Conservation (phyloP, 2,113 vertebrate genomes). For the Mohoua ochrocephala region DNA sequence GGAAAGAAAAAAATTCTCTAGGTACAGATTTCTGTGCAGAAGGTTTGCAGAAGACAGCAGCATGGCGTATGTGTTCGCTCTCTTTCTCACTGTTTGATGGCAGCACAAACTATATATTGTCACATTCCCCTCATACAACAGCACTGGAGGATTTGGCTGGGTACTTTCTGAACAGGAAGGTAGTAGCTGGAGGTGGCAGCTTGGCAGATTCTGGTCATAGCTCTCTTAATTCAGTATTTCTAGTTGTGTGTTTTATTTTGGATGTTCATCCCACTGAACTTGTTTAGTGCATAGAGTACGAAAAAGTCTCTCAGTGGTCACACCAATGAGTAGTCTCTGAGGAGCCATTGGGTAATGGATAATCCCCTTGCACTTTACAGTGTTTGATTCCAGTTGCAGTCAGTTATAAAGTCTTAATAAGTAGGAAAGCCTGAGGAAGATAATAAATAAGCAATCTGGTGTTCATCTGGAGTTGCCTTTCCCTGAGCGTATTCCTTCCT, state of each 20-base stretch:
- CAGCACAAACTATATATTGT: rapidly evolving
- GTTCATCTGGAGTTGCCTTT: neutral
- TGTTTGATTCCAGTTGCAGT: neutral
- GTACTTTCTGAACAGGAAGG: neutral
- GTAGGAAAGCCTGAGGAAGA: neutral
- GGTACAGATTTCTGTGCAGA: neutral
- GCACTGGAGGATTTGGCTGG: neutral
- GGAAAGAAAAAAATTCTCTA: neutral
- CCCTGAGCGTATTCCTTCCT: rapidly evolving
- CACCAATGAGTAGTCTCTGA: neutral
- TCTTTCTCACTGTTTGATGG: neutral
- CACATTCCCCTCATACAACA: neutral
- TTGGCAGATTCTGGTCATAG: neutral
- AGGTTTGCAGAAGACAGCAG: neutral
- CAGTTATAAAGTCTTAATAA: neutral
- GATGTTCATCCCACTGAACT: neutral
- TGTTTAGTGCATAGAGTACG: neutral
- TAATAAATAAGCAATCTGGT: neutral
- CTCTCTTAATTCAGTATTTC: neutral
- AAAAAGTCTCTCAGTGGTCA: too few relatives aligned
- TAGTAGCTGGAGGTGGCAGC: neutral
- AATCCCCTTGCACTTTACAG: neutral
- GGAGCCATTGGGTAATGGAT: neutral
- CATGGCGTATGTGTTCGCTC: rapidly evolving
- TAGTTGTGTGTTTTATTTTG: neutral